Conservation (phyloP, 2,113 vertebrate species). For the Gambusia holbrooki region DNA sequence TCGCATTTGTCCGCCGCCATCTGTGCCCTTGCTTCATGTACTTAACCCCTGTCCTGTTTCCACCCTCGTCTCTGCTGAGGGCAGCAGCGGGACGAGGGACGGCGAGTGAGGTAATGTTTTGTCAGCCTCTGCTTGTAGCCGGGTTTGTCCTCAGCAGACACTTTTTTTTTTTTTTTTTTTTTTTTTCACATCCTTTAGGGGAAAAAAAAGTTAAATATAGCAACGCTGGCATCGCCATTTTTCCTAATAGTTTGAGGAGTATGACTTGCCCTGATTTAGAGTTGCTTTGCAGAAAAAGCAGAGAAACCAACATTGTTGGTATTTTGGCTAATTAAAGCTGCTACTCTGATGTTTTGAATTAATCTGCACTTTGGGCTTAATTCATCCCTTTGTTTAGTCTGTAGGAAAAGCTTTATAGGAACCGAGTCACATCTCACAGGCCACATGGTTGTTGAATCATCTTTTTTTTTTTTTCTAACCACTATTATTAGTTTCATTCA, state of each 20-base stretch:
- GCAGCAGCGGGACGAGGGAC: slow-evolving; percentile 52
- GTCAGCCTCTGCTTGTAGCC: slow-evolving; percentile 49
- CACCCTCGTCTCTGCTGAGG: slow-evolving; percentile 44
- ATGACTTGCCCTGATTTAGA: slow-evolving; percentile 46
- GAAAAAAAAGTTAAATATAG: slow-evolving; percentile 72
- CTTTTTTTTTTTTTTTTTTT: slow-evolving; percentile 47
- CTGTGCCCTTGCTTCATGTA: slow-evolving; percentile 64
- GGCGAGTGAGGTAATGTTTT: slow-evolving; percentile 67
- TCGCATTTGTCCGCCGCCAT: slow-evolving; percentile 72
- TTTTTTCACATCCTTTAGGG: slow-evolving; percentile 53
- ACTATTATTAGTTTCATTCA: slow-evolving; percentile 62
- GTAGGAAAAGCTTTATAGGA: slow-evolving; percentile 13
- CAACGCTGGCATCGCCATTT: slow-evolving; percentile 46
- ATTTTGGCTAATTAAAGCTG: slow-evolving; percentile 9
- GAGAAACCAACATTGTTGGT: neutral
- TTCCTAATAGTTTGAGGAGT: slow-evolving; percentile 66
- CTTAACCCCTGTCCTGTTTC: slow-evolving; percentile 65
- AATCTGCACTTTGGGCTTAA: slow-evolving; percentile 5
- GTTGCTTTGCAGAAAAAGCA: slow-evolving; percentile 29
- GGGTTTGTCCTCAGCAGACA: slow-evolving; percentile 48
- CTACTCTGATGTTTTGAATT: neutral
- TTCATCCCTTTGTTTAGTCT: slow-evolving; percentile 27
- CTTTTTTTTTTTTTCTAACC: slow-evolving; percentile 32
- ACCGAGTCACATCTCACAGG: slow-evolving; percentile 41
- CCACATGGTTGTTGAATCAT: slow-evolving; percentile 50